These are phyloP conservation scores for Momotus momota DNA, from an alignment of 2,797 vertebrate genomes.

Conservation along the genomic window DNA sequence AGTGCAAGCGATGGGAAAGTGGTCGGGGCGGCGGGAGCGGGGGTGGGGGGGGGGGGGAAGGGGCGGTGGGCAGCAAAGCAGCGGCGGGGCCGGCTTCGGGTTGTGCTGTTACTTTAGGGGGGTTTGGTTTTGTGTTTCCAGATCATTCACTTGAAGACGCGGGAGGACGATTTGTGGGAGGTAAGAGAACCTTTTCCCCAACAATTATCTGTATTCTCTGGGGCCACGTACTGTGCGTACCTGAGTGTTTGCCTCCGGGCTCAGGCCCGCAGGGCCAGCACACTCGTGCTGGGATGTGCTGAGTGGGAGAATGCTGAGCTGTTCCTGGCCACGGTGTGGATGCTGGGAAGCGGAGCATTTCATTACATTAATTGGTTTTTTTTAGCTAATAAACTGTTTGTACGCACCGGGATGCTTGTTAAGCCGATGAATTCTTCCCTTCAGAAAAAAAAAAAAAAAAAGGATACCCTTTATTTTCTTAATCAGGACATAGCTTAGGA, in stretches of 20 bases:
- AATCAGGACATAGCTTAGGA: neutral
- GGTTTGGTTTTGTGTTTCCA: constrained; percentile 55
- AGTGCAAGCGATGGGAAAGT: constrained; percentile 28
- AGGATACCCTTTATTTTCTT: neutral
- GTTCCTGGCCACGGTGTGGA: neutral
- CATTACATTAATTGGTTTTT: neutral
- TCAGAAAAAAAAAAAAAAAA: neutral
- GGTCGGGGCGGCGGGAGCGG: neutral
- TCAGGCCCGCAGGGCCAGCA: neutral
- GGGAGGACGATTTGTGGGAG: constrained; percentile 41
- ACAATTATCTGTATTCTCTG: neutral
- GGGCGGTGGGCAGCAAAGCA: neutral
- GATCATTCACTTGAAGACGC: constrained; percentile 37
- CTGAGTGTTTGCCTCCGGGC: neutral
- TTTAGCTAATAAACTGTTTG: neutral
- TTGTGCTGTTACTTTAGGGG: constrained; percentile 8
- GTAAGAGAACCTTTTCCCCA: constrained; percentile 54
- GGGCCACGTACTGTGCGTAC: neutral
- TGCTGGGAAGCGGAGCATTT: neutral
- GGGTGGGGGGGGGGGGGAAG: neutral
- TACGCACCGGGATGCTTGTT: neutral
- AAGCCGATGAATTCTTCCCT: neutral
- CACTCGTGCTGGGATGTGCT: neutral
- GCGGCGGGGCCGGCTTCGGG: neutral
- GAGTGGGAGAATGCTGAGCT: neutral